Evolutionary conservation across 2,888 invertebrate genomes (phyloP), one percentile per base, ranked within the genome.

Genomic region (Eupithecia exiguata): DNA sequence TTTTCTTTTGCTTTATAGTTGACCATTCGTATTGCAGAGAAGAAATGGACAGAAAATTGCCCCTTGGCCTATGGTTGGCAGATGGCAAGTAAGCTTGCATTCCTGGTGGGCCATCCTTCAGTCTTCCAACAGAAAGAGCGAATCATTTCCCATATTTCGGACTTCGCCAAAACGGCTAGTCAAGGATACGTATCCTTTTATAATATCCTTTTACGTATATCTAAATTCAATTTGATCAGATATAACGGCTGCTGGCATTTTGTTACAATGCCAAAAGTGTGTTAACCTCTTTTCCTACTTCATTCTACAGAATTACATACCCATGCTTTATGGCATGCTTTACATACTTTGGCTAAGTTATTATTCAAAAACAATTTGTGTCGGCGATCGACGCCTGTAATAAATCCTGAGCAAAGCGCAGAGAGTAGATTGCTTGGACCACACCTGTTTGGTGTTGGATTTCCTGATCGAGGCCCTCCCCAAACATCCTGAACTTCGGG

Each of bases 101-200:
- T 87, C 58, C 77, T 94, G 7, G 83, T 92, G 0, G 77, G 49
- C 1, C 89, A 91, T 71, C 80, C 89, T 0, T 82, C 84, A 0
- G 86, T 86, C 1, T 77, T 76, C 1, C 72, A 82, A 40, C 91
- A 90, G 62, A 65, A 82, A 3, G 86, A 87, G 0, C 86, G 94
- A 2, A 71, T 94, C 9, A 74, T 82, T 10, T 58, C 69, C 0
- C 85, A 88, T 21, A 74, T 94, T 1, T 75, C 78, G 0, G 91
- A 93, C 68, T 87, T 92, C 9, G 81, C 80, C 0, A 84, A 69
- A 75, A 86, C 78, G 0, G 78, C 88, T 0, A 72, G 67, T 36
- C 74, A 77, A 4, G 94, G 93, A 82, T 92, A 84, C 77, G 94
- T 94, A 93, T 93, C 92, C 92, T 93, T 93, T 89, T 67, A 0